Base-by-base conservation (phyloP, 2,113 vertebrate genomes). In the Prietella phreatophila region DNA sequence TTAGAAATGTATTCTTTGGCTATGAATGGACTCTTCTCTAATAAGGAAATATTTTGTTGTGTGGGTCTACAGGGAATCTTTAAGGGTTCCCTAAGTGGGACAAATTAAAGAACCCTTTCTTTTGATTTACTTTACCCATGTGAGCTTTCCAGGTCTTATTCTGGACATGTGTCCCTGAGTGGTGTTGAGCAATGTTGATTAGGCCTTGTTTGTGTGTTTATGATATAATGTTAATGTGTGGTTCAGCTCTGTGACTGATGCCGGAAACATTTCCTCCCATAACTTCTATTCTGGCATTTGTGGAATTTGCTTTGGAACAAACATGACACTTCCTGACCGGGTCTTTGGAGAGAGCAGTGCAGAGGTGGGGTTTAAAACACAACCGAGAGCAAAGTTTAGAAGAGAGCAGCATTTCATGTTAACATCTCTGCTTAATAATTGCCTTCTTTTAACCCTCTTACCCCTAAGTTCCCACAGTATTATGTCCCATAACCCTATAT, bases 241-340 rank as follows among this genome's bases (percentile, higher is more conserved):
- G 58, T 60, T 36, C 56, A 36, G 36, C 80, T 93, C 90, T 94
- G 86, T 91, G 90, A 84, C 88, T 85, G 90, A 88, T 91, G 90
- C 82, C 88, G 71, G 71, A 81, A 89, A 86, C 75, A 89, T 91
- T 91, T 92, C 91, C 93, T 92, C 92, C 92, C 91, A 91, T 90
- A 92, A 88, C 91, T 91, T 94, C 88, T 91, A 91, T 92, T 94
- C 89, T 95, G 95, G 95, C 95, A 96, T 96, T 95, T 95, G 91
- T 93, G 95, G 95, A 96, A 96, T 95, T 93, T 94, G 92, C 93
- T 92, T 92, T 94, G 93, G 94, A 95, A 95, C 94, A 94, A 95
- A 95, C 93, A 95, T 93, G 90, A 91, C 92, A 93, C 93, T 95
- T 95, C 95, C 95, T 94, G 94, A 92, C 93, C 82, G 82, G 56